A percentile compares a stretch with the other conserved stretches of the same genome.
Conservation (phyloP, 2,888 invertebrate species). For the Elmis aenea region DNA sequence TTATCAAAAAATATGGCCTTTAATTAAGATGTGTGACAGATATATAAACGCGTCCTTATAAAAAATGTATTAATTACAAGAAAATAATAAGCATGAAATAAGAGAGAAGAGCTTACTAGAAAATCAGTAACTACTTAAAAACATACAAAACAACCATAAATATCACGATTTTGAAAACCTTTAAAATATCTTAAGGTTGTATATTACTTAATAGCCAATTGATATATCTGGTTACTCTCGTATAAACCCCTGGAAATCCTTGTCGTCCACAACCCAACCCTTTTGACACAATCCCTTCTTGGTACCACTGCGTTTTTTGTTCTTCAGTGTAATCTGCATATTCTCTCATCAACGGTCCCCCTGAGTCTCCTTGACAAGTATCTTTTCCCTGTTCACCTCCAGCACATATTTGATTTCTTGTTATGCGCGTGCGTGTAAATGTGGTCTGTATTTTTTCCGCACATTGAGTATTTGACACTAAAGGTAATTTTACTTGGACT, state of each 20-base stretch:
- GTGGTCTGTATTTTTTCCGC: slow-evolving; percentile 46
- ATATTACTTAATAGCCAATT: slow-evolving; percentile 71
- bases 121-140: too few relatives aligned
- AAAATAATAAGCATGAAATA: too few relatives aligned
- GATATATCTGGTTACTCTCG: slow-evolving; percentile 73
- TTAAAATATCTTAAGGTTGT: too few relatives aligned
- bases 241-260: slow-evolving; percentile 82
- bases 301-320: slow-evolving; percentile 4
- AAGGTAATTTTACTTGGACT: slow-evolving; percentile 56
- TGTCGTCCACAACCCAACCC: slow-evolving; percentile 82
- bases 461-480: slow-evolving; percentile 55
- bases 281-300: slow-evolving; percentile 75
- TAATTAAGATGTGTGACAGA: too few relatives aligned
- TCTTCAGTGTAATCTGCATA: slow-evolving; percentile 35
- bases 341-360: slow-evolving; percentile 65
- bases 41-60: too few relatives aligned
- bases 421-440: slow-evolving; percentile 50
- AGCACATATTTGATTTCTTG: slow-evolving; percentile 60
- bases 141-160: too few relatives aligned
- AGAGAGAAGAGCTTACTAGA: too few relatives aligned
- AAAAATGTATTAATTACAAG: too few relatives aligned
- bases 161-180: too few relatives aligned
- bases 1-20: too few relatives aligned
- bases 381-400: slow-evolving; percentile 63
- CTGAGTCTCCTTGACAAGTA: slow-evolving; percentile 52